phyloP scores from a whole-genome alignment of 2,888 invertebrate genomes.

The Plebejus anna region DNA sequence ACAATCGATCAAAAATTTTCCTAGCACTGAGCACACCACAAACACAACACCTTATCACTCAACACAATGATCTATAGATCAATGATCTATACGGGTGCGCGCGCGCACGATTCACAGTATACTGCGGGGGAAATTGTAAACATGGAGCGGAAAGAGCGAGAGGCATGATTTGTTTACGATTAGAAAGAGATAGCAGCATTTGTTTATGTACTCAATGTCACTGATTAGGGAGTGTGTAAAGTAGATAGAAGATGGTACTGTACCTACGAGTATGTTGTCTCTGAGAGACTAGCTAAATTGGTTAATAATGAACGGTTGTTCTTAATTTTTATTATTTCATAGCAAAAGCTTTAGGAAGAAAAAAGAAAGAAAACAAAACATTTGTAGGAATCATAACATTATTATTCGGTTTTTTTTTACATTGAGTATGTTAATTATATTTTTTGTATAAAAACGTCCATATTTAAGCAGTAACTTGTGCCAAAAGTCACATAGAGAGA shows the following conservation, averaged over 20 bases:
- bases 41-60: conserved; percentile 44
- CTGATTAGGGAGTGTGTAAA: neutral
- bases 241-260: neutral
- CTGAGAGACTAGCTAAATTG: neutral
- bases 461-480: too few species aligned
- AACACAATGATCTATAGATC: conserved; percentile 43
- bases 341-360: too few species aligned
- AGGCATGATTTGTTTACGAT: conserved; percentile 48
- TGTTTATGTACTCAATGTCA: conserved; percentile 2
- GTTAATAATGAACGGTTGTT: too few species aligned
- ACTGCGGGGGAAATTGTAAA: conserved; percentile 65
- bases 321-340: too few species aligned
- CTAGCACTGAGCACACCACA: neutral
- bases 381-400: too few species aligned
- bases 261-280: neutral
- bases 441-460: too few species aligned
- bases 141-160: conserved; percentile 50
- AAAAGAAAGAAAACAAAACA: too few species aligned
- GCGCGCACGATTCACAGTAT: conserved; percentile 50
- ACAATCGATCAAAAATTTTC: conserved; percentile 7
- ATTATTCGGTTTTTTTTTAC: too few species aligned
- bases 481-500: too few species aligned
- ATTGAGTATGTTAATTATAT: too few species aligned
- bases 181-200: neutral
- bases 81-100: conserved; percentile 48